A percentile compares a stretch with the other conserved stretches of the same genome.
phyloP scores from a whole-genome alignment of 2,888 invertebrate species.

The Uloborus plumipes region DNA sequence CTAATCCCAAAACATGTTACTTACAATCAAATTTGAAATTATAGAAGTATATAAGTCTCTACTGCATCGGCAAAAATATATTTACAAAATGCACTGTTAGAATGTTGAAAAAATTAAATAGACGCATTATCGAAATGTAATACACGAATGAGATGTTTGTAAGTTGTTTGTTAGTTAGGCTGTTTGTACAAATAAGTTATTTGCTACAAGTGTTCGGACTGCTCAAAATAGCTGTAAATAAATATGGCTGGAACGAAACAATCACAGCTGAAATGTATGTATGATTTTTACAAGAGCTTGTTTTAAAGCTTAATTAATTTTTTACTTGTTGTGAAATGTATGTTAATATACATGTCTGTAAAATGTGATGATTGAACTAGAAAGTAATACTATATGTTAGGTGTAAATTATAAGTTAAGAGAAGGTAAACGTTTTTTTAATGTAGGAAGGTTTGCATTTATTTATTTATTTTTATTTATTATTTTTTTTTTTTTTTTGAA shows the following conservation, averaged over 20 bases:
- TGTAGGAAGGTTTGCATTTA: background rate
- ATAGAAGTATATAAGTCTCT: too few relatives aligned
- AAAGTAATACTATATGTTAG: background rate
- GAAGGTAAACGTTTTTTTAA: background rate
- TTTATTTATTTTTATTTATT: too few relatives aligned
- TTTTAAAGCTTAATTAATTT: conserved; percentile 64
- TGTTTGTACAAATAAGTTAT: conserved; percentile 5
- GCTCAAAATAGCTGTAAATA: conserved; percentile 54
- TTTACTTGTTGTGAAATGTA: conserved; percentile 52
- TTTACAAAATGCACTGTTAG: too few relatives aligned
- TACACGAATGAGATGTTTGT: background rate
- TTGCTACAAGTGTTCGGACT: conserved; percentile 44
- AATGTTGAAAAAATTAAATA: too few relatives aligned
- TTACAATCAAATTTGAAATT: too few relatives aligned
- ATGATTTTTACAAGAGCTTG: conserved; percentile 54
- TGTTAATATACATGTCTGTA: conserved; percentile 32
- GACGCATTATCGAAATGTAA: background rate
- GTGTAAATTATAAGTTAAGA: background rate
- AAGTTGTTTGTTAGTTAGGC: background rate
- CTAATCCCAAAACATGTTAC: too few relatives aligned
- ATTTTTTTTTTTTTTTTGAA: too few relatives aligned
- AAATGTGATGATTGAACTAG: conserved; percentile 28
- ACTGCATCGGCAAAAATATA: too few relatives aligned
- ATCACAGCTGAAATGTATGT: conserved; percentile 56
- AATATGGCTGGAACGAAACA: conserved; percentile 42